Evolutionary conservation across 2,888 invertebrate species (phyloP).

Genomic region (Liopterus haemorrhoidalis): DNA sequence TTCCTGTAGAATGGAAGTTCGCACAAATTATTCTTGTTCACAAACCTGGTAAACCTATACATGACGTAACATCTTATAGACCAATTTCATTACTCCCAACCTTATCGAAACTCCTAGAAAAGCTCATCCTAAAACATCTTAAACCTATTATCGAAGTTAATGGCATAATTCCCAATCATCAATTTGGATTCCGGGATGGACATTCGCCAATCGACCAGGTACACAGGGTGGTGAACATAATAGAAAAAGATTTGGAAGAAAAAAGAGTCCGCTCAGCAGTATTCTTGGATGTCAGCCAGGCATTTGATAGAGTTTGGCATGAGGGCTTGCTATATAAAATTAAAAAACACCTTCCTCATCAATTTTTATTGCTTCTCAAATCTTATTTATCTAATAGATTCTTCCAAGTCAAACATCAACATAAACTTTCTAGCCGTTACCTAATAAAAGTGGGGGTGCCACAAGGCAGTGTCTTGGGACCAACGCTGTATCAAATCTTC

Average conservation of each 20-base stretch:
- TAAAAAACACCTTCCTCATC: constrained; percentile 10
- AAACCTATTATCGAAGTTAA: constrained; percentile 23
- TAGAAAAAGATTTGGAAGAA: constrained; percentile 17
- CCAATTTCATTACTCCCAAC: constrained; percentile 31
- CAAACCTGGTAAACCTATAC: constrained; percentile 30
- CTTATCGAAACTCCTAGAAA: constrained; percentile 31
- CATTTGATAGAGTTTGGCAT: constrained; percentile 22
- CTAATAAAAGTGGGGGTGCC: too few relatives aligned
- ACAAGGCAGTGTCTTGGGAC: too few relatives aligned
- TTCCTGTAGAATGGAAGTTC: constrained; percentile 33
- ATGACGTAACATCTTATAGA: constrained; percentile 29
- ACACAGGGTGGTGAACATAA: constrained; percentile 21
- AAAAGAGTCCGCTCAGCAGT: constrained; percentile 24
- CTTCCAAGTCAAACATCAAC: constrained; percentile 23
- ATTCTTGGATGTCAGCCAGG: constrained; percentile 19
- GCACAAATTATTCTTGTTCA: constrained; percentile 19
- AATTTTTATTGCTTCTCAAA: constrained; percentile 14
- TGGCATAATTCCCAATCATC: constrained; percentile 27
- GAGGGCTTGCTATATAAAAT: constrained; percentile 15
- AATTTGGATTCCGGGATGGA: constrained; percentile 29
- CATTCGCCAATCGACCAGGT: constrained; percentile 31
- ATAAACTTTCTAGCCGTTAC: too few relatives aligned
- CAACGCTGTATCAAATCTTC: too few relatives aligned
- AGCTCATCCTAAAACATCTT: constrained; percentile 27
- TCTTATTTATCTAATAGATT: constrained; percentile 14